These are phyloP conservation scores for Sesia bembeciformis DNA, from an alignment of 2,888 invertebrate species.

Conservation along the genomic window DNA sequence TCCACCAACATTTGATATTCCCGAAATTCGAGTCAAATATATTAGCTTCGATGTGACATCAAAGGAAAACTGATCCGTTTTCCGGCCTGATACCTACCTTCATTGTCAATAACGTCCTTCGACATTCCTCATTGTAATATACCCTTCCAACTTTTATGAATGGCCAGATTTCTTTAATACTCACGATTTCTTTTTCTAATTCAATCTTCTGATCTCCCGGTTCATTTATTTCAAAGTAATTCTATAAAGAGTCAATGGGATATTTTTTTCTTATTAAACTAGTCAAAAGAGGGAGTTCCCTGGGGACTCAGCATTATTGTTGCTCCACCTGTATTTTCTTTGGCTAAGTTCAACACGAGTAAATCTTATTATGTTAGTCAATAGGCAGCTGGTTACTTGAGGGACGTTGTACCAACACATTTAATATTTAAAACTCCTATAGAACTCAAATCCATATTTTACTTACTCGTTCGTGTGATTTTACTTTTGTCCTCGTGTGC, in stretches of 20 bases:
- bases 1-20: neutral
- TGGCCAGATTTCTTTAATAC: constrained; percentile 60
- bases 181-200: constrained; percentile 62
- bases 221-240: constrained; percentile 64
- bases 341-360: constrained; percentile 42
- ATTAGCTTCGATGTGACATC: constrained; percentile 36
- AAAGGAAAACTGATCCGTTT: constrained; percentile 65
- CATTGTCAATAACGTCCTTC: constrained; percentile 47
- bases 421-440: constrained; percentile 42
- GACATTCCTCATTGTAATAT: constrained; percentile 46
- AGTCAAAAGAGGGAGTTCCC: constrained; percentile 52
- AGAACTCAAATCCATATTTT: neutral
- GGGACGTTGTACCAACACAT: constrained; percentile 35
- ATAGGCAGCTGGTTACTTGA: constrained; percentile 58
- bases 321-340: constrained; percentile 59
- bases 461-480: neutral
- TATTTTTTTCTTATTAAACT: constrained; percentile 66
- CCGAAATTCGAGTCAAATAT: neutral
- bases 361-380: constrained; percentile 63
- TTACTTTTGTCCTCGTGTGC: neutral
- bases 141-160: constrained; percentile 62
- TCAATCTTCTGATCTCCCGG: constrained; percentile 37
- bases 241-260: constrained; percentile 38
- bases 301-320: constrained; percentile 49
- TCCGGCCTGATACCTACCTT: constrained; percentile 56